Evolutionary conservation across 2,888 invertebrate genomes (phyloP).

Genomic region (Marasmarcha lunaedactyla): DNA sequence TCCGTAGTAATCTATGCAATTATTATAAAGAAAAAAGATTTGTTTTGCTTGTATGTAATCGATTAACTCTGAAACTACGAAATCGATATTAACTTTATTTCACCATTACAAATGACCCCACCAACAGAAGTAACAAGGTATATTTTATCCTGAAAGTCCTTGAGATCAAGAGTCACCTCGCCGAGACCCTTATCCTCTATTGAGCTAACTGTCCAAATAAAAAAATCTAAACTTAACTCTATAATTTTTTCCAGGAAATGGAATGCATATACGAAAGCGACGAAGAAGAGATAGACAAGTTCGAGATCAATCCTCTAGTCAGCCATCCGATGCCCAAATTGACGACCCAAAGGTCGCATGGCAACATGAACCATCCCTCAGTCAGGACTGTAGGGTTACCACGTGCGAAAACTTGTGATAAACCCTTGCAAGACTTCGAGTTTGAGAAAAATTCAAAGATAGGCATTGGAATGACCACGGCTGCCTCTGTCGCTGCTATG

Average conservation of each 20-base stretch:
- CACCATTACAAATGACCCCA: too few relatives aligned
- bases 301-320: slow-evolving; percentile 58
- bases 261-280: slow-evolving; percentile 77
- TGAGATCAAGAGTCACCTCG: too few relatives aligned
- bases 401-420: slow-evolving; percentile 59
- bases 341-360: slow-evolving; percentile 44
- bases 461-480: slow-evolving; percentile 40
- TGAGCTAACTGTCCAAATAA: too few relatives aligned
- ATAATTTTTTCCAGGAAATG: slow-evolving; percentile 74
- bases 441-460: slow-evolving; percentile 32
- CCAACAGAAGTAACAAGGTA: too few relatives aligned
- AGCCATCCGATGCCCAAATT: slow-evolving; percentile 43
- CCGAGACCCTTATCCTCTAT: too few relatives aligned
- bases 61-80: too few relatives aligned
- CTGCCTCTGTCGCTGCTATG: slow-evolving; percentile 59
- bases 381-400: slow-evolving; percentile 53
- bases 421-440: slow-evolving; percentile 54
- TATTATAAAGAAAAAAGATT: too few relatives aligned
- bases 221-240: too few relatives aligned
- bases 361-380: slow-evolving; percentile 56
- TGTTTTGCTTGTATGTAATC: too few relatives aligned
- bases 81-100: too few relatives aligned
- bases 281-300: slow-evolving; percentile 71
- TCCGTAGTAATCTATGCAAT: too few relatives aligned
- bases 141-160: too few relatives aligned